Base-by-base conservation (phyloP, 2,113 vertebrate species). In the Rhinopomastus cyanomelas region DNA sequence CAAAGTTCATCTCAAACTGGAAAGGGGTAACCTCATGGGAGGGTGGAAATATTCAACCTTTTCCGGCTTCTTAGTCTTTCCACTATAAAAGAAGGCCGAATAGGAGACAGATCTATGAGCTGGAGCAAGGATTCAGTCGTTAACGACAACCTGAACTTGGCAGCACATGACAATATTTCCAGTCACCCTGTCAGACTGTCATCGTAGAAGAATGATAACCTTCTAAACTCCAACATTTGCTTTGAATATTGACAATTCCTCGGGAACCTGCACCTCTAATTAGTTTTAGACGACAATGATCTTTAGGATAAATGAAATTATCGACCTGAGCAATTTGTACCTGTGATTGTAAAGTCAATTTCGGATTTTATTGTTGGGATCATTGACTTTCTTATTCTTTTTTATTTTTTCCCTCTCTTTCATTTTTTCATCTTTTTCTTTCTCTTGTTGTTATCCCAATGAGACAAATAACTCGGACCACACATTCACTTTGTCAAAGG, bases 31-130 rank as follows among this genome's bases (percentile, higher is more conserved):
- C 95, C 98, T 99, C 88, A 99, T 99, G 99, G 99, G 99, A 89
- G 99, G 99, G 97, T 99, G 99, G 99, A 99, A 99, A 96, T 99
- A 99, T 85, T 99, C 99, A 93, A 99, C 99, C 72, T 99, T 99
- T 97, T 99, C 99, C 5, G 99, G 99, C 97, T 99, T 99, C 98
- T 97, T 99, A 98, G 99, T 99, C 75, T 99, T 99, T 97, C 99
- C 99, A 76, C 98, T 99, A 98, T 99, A 99, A 99, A 98, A 86
- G 71, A 91, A 81, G 64, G 74, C 85, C 66, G 39, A 74, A 77
- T n/a, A 37, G 68, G 81, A 81, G 79, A 92, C 94, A 75, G 65
- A 91, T 87, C 67, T 55, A 37, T 57, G 30, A 86, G 92, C 90
- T 19, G 86, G 96, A 97, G 96, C 92, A 95, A 85, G 96, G 95